These are phyloP conservation scores for Engraulis encrasicolus DNA, from an alignment of 2,113 vertebrate species.

Conservation along the genomic window DNA sequence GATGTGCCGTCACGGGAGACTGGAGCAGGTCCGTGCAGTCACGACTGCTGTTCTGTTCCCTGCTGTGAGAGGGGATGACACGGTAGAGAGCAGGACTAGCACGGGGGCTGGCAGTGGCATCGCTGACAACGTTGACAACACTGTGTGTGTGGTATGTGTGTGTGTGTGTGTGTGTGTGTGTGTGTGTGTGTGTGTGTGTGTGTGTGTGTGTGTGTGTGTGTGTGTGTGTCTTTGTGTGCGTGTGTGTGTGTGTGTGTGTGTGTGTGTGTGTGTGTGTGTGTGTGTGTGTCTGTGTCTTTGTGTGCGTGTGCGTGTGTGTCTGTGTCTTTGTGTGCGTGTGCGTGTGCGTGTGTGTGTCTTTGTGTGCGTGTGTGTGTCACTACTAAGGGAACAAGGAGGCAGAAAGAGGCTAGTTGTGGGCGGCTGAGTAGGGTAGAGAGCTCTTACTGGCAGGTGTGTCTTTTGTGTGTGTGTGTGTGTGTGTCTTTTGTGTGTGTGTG, in stretches of 20 bases:
- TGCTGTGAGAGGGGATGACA: background rate
- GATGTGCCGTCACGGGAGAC: background rate
- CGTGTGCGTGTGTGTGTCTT: too few relatives aligned
- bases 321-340: too few relatives aligned
- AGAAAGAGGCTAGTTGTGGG: background rate
- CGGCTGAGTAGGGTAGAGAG: background rate
- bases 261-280: too few relatives aligned
- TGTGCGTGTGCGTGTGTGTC: too few relatives aligned
- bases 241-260: too few relatives aligned
- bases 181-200: too few relatives aligned
- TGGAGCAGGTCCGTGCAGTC: background rate
- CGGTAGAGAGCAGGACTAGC: too few relatives aligned
- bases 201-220: background rate
- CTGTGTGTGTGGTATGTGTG: background rate
- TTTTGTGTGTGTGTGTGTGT: background rate
- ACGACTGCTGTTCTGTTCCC: background rate
- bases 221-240: background rate
- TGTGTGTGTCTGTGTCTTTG: background rate
- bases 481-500: background rate
- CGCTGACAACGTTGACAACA: background rate
- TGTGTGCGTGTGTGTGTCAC: background rate
- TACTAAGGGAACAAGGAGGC: background rate
- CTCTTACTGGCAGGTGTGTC: background rate
- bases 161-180: too few relatives aligned
- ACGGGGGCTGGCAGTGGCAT: background rate